A percentile compares a stretch with the other conserved stretches of the same genome.
phyloP scores from a whole-genome alignment of 2,888 invertebrate genomes.

The Gastracanthus pulcherrimus region DNA sequence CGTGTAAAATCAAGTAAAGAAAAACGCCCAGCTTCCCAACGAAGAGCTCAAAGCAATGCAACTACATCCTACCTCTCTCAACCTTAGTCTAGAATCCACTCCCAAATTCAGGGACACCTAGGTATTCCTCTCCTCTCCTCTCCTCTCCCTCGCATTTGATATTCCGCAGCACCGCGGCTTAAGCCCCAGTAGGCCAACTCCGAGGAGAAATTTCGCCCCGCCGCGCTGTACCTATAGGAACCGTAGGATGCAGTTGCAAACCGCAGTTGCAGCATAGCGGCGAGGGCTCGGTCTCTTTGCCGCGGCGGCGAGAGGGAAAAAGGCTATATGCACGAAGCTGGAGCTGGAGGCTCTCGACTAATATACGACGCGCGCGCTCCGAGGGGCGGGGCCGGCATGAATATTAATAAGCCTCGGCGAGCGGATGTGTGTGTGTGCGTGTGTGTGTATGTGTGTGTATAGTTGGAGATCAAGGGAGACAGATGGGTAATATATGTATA shows the following conservation, averaged over 20 bases:
- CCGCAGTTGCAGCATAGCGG: not conserved
- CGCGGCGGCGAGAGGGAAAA: too few relatives aligned
- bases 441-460: not conserved
- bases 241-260: slow-evolving; percentile 51
- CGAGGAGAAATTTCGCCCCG: slow-evolving; percentile 53
- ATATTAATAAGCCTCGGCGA: slow-evolving; percentile 5
- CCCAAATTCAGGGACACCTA: not conserved
- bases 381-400: not conserved
- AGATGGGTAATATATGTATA: not conserved
- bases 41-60: too few relatives aligned
- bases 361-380: slow-evolving; percentile 12
- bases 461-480: too few relatives aligned
- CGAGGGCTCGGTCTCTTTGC: not conserved
- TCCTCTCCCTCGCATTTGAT: slow-evolving; percentile 57
- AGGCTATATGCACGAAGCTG: too few relatives aligned
- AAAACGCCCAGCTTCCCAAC: too few relatives aligned
- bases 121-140: not conserved
- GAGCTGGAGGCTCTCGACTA: not conserved
- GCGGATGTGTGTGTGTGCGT: too few relatives aligned
- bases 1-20: too few relatives aligned
- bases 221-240: too few relatives aligned
- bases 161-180: too few relatives aligned
- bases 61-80: too few relatives aligned
- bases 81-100: too few relatives aligned
- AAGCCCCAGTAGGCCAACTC: slow-evolving; percentile 54